Conservation (phyloP, 2,888 invertebrate genomes). For the Tanaodytes sp. region DNA sequence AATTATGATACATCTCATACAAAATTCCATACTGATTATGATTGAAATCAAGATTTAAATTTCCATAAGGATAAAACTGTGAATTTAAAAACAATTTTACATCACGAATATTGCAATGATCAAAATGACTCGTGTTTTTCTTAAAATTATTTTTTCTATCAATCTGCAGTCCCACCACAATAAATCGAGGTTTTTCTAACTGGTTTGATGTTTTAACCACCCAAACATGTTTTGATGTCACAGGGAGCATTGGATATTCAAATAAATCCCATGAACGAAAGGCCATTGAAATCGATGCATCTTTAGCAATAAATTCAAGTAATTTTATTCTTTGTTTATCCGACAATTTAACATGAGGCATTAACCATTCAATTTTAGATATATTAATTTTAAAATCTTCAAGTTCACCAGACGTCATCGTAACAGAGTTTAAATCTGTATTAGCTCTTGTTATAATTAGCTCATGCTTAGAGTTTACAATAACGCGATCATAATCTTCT, state of each 20-base stretch:
- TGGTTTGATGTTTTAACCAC: constrained; percentile 58
- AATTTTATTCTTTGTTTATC: too few relatives aligned
- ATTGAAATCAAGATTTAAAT: constrained; percentile 15
- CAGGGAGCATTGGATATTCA: neutral
- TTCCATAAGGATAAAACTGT: constrained; percentile 5
- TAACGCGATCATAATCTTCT: too few relatives aligned
- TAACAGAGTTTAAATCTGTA: too few relatives aligned
- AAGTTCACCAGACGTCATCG: too few relatives aligned
- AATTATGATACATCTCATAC: constrained; percentile 35
- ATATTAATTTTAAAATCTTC: too few relatives aligned
- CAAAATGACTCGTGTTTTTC: constrained; percentile 42
- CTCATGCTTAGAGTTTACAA: too few relatives aligned
- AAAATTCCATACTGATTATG: constrained; percentile 20
- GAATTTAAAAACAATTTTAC: neutral
- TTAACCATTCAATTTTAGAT: too few relatives aligned
- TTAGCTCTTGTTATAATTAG: too few relatives aligned
- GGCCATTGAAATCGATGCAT: too few relatives aligned
- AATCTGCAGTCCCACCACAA: constrained; percentile 62
- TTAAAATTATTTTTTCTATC: neutral
- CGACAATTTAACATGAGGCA: too few relatives aligned
- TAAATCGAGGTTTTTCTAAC: constrained; percentile 12
- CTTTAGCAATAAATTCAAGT: too few relatives aligned
- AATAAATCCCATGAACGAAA: too few relatives aligned
- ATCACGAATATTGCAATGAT: neutral
- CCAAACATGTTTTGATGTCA: neutral